Percentiles rank a stretch among this genome's conserved stretches.
Conservation (phyloP, 2,113 vertebrate genomes). For the Henicopernis longicauda region DNA sequence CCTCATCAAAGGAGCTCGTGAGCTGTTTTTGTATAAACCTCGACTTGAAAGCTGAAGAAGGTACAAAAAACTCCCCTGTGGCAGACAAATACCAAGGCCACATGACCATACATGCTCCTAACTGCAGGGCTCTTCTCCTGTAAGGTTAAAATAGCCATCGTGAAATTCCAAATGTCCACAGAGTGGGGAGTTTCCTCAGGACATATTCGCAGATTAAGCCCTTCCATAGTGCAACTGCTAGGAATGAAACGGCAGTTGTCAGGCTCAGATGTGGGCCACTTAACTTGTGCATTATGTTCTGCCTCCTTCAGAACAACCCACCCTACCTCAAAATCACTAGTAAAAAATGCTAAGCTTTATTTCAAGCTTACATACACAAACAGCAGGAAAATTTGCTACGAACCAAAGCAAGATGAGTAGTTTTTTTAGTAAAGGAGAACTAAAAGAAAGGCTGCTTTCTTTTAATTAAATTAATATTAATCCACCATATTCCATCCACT, state of each 20-base stretch:
- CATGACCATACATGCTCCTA: neutral
- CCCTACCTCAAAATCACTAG: neutral
- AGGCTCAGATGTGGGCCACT: neutral
- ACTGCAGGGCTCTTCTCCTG: neutral
- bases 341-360: neutral
- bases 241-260: neutral
- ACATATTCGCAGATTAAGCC: neutral
- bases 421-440: neutral
- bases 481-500: neutral
- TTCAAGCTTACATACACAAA: neutral
- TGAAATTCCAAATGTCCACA: neutral
- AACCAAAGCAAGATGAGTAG: neutral
- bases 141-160: neutral
- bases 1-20: neutral
- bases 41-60: neutral
- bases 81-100: neutral
- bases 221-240: rapidly evolving
- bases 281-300: neutral
- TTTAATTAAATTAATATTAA: neutral
- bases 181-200: neutral
- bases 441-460: neutral
- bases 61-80: neutral
- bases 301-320: neutral
- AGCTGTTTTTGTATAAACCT: neutral
- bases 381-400: neutral